Base-by-base conservation (phyloP, 2,888 invertebrate species). In the Steinernema hermaphroditum region DNA sequence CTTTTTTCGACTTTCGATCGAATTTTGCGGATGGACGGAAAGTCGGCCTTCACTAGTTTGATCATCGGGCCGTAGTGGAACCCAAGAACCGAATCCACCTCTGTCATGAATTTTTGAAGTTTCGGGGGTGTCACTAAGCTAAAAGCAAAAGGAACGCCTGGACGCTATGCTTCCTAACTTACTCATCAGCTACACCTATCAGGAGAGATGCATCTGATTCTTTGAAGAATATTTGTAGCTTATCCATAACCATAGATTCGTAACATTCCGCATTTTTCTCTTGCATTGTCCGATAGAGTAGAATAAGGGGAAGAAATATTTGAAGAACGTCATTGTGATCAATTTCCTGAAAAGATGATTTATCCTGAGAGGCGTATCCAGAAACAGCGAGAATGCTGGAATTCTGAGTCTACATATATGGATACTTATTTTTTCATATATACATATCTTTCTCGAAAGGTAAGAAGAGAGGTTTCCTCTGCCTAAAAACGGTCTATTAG, bases 61-160 rank as follows among this genome's bases (percentile, higher is more conserved):
- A 62, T 62, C 62, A 62, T 62, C 32, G 62, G 62, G 1, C 62
- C 62, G 32, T 62, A 62, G 32, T 62, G 62, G 34, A 62, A 62
- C 12, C 62, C 62, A 19, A 62, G 62, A 8, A 62, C 62, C 2
- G 27, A 29, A 16, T 62, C 62, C 34, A 62, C 62, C 8, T 62
- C 62, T 8, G 34, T 32, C 32, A 62, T 62, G 27, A 62, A 62
- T 62, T 62, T 62, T 19, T 62, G 62, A 14, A 62, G 32, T 32
- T 32, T 62, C 8, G 9, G 16, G 14, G 62, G 62, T 16, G 29
- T 2, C 12, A 62, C 27, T 1, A 32, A 29, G 16, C 62, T 62
- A 50, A 12, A 50, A 50, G 24, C 12, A 12, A 22, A 22, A 22
- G 22, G n/a, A 12, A 50, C 1, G 19, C 24, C 24, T 12, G 4